These are phyloP conservation scores for Archocentrus centrarchus DNA, from an alignment of 2,113 vertebrate genomes.

Conservation along the genomic window DNA sequence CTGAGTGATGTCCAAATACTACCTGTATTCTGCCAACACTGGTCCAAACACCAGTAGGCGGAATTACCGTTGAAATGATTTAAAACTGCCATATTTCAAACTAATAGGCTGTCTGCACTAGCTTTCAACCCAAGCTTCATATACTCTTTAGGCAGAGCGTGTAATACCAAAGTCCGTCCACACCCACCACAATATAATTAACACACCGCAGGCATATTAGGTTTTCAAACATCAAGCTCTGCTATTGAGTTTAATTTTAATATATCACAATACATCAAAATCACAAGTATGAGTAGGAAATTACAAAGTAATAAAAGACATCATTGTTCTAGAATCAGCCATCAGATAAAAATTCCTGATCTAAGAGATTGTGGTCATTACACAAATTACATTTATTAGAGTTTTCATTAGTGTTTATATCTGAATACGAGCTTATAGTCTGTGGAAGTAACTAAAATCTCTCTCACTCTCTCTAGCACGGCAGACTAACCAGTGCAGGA, in stretches of 20 bases:
- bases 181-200: neutral
- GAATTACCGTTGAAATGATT: neutral
- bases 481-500: neutral
- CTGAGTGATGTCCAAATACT: neutral
- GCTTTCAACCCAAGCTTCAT: neutral
- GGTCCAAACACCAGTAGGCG: neutral
- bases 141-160: neutral
- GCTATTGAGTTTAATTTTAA: neutral
- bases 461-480: neutral
- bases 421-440: neutral
- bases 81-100: neutral
- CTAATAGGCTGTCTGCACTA: neutral
- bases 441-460: neutral
- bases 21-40: neutral
- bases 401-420: constrained; percentile 1
- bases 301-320: neutral
- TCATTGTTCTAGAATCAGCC: neutral
- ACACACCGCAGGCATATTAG: neutral
- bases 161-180: neutral
- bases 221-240: neutral
- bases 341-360: neutral
- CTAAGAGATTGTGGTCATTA: constrained; percentile 1
- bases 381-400: constrained; percentile 4
- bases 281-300: neutral
- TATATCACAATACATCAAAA: neutral